A percentile compares a stretch with the other conserved stretches of the same genome.
Conservation (phyloP, 2,113 vertebrate genomes). For the Edolisoma coerulescens region DNA sequence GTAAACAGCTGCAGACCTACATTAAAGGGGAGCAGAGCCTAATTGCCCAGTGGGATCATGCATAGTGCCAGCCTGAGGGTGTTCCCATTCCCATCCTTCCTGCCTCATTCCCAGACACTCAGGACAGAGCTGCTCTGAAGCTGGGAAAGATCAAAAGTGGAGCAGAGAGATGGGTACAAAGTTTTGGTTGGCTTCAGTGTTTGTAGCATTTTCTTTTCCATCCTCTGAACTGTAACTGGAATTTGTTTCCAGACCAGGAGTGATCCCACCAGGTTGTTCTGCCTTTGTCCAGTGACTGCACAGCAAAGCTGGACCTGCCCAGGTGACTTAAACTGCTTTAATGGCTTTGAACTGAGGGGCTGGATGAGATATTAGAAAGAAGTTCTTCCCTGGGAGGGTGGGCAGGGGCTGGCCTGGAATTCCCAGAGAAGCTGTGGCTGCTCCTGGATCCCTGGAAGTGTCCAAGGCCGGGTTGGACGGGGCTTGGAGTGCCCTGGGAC, state of each 20-base stretch:
- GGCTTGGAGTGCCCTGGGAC: background rate
- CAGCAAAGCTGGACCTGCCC: background rate
- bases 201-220: background rate
- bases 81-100: background rate
- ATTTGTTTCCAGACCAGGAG: background rate
- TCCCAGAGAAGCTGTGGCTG: background rate
- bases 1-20: background rate
- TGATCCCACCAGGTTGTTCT: background rate
- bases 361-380: background rate
- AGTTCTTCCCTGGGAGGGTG: background rate
- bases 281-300: background rate
- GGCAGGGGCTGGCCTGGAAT: background rate
- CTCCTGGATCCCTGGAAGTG: background rate
- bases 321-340: background rate
- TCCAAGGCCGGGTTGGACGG: fast-evolving
- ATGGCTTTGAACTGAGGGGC: background rate
- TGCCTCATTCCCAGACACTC: background rate
- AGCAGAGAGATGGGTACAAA: background rate
- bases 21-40: background rate
- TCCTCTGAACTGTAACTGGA: background rate
- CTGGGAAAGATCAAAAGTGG: background rate
- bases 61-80: background rate
- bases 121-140: background rate
- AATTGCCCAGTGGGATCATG: background rate
- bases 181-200: background rate